Evolutionary conservation across 35 echinoderm and acorn worm species (phyloP).

Genomic region (Lytechinus variegatus): DNA sequence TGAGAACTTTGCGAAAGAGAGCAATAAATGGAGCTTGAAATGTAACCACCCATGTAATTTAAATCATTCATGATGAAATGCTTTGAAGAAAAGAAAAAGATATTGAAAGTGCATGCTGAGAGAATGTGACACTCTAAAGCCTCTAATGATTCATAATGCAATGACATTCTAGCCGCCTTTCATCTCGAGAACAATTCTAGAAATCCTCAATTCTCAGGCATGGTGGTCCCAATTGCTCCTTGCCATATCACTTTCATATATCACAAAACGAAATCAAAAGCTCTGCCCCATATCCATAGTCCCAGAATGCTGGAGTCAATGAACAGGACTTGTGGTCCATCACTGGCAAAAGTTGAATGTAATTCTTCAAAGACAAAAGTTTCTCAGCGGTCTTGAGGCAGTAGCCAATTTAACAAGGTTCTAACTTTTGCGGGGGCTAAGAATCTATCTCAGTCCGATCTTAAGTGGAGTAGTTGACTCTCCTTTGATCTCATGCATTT

Average conservation of each 20-base stretch:
- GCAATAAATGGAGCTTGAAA: neutral
- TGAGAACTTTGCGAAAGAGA: neutral
- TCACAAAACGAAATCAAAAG: neutral
- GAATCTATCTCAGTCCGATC: neutral
- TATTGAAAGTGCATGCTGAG: neutral
- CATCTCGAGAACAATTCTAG: conserved; percentile 18
- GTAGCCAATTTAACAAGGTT: neutral
- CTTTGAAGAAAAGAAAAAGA: neutral
- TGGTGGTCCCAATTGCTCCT: neutral
- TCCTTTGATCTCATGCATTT: neutral
- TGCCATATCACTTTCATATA: neutral
- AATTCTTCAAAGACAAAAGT: neutral
- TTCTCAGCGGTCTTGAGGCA: neutral
- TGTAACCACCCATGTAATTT: neutral
- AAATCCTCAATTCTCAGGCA: neutral
- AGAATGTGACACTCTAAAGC: neutral
- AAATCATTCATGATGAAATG: neutral
- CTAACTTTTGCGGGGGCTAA: neutral
- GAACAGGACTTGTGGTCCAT: neutral
- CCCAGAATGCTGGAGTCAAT: neutral
- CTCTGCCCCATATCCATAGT: neutral
- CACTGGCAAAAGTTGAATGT: neutral
- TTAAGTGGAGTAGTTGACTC: neutral
- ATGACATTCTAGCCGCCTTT: neutral
- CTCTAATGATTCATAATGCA: neutral